Base-by-base conservation (phyloP, 1,140 invertebrate genomes). In the Drosophila bocki region DNA sequence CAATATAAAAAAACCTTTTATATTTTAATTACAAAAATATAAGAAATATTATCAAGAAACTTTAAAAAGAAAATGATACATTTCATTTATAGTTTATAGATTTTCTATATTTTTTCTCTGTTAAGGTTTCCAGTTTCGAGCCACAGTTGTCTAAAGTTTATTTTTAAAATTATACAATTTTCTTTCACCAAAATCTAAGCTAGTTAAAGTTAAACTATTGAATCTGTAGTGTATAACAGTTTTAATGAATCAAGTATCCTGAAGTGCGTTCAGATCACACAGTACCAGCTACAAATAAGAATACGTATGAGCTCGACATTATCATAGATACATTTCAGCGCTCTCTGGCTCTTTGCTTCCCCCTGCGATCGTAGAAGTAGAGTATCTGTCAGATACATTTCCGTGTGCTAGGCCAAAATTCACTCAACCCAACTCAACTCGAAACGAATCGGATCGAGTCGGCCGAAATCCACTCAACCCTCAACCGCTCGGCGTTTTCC, bases 361-460 rank as follows among this genome's bases (percentile, higher is more conserved):
- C 42, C 45, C 37, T 51, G 26, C 39, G 83, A 87, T 87, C 83
- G 84, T 42, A 37, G 63, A 71, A 51, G 75, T 82, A 75, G 68
- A 75, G 83, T 87, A 83, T 87, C 80, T 82, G 51, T 62, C 63
- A 87, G 83, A 87, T 87, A 87, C 79, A 78, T 63, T 72, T 74
- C 67, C 70, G 75, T 61, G 72, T 32, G n/a, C 64, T 35, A 29
- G 37, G 17, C 19, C 41, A 13, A 19, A n/a, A n/a, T 12, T 3
- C 26, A 35, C 51, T 59, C 51, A 70, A 50, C 65, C n/a, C 64
- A 48, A 67, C 63, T 58, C 60, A 33, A 51, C 67, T 61, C 79
- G 74, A 63, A 56, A 19, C 56, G 61, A 61, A 33, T 41, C 61
- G 60, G 53, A 7, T 56, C 33, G 60, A 63, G 29, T 19, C 32